These are phyloP conservation scores for Drosophila jambulina DNA, from an alignment of 1,140 invertebrate species.

Conservation along the genomic window DNA sequence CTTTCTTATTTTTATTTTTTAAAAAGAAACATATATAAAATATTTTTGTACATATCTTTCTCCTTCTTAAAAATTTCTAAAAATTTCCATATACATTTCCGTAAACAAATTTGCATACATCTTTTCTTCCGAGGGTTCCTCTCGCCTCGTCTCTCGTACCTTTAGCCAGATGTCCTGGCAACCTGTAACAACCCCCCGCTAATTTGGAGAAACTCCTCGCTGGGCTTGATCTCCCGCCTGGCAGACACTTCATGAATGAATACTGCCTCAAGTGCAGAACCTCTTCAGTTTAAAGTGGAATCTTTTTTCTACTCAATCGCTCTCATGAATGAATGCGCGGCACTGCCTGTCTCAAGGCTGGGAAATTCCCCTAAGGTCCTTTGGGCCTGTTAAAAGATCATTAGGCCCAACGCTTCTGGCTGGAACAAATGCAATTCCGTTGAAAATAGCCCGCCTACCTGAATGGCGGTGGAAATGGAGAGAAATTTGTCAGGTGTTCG, in stretches of 20 bases:
- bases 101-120: constrained; percentile 48
- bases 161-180: constrained; percentile 54
- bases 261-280: constrained; percentile 64
- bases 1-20: background rate
- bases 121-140: background rate
- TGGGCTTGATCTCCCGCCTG: constrained; percentile 32
- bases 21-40: background rate
- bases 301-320: constrained; percentile 37
- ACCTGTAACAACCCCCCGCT: constrained; percentile 41
- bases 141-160: background rate
- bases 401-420: constrained; percentile 59
- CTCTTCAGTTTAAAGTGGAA: constrained; percentile 82
- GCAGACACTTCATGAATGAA: constrained; percentile 79
- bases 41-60: background rate
- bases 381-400: constrained; percentile 77
- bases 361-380: constrained; percentile 53
- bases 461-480: constrained; percentile 20
- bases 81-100: background rate
- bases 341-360: constrained; percentile 49
- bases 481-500: constrained; percentile 66
- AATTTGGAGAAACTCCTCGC: constrained; percentile 14
- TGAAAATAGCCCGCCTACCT: constrained; percentile 69
- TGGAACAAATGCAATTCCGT: constrained; percentile 60
- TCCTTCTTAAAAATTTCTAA: background rate
- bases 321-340: constrained; percentile 64